Evolutionary conservation across 2,888 invertebrate species (phyloP).

Genomic region (Nymphalis urticae): DNA sequence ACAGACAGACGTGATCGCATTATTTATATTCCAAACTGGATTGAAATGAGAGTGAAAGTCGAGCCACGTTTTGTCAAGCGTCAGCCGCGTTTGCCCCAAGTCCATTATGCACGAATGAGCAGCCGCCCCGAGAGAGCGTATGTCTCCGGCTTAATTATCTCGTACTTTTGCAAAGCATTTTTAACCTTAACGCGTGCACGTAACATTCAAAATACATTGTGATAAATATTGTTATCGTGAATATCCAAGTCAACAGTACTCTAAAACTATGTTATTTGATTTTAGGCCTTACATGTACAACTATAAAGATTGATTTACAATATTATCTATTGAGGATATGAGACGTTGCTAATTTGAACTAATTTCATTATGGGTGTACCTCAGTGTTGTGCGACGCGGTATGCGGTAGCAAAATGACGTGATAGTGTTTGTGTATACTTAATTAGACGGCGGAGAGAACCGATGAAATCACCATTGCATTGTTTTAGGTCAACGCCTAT

Average conservation of each 20-base stretch:
- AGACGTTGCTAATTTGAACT: constrained; percentile 48
- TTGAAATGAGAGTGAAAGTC: constrained; percentile 76
- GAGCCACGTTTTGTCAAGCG: constrained; percentile 76
- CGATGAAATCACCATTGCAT: constrained; percentile 59
- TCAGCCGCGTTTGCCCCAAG: constrained; percentile 69
- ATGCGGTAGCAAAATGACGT: constrained; percentile 67
- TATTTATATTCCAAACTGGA: constrained; percentile 61
- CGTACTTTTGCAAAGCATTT: constrained; percentile 38
- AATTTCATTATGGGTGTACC: constrained; percentile 78
- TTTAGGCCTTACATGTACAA: constrained; percentile 31
- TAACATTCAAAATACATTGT: constrained; percentile 54
- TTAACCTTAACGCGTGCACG: constrained; percentile 39
- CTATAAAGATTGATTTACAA: constrained; percentile 43
- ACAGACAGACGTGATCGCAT: constrained; percentile 41
- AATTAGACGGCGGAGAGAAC: constrained; percentile 57
- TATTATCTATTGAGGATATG: constrained; percentile 36
- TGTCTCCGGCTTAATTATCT: constrained; percentile 73
- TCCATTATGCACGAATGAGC: constrained; percentile 81
- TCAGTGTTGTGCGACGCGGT: constrained; percentile 54
- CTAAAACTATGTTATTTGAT: constrained; percentile 37
- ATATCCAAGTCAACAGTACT: constrained; percentile 54
- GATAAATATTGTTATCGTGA: constrained; percentile 43
- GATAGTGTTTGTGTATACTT: constrained; percentile 64
- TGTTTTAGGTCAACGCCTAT: constrained; percentile 43
- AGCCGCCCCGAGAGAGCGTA: constrained; percentile 79